phyloP scores from a whole-genome alignment of 2,888 invertebrate species.

The Apamea crenata region DNA sequence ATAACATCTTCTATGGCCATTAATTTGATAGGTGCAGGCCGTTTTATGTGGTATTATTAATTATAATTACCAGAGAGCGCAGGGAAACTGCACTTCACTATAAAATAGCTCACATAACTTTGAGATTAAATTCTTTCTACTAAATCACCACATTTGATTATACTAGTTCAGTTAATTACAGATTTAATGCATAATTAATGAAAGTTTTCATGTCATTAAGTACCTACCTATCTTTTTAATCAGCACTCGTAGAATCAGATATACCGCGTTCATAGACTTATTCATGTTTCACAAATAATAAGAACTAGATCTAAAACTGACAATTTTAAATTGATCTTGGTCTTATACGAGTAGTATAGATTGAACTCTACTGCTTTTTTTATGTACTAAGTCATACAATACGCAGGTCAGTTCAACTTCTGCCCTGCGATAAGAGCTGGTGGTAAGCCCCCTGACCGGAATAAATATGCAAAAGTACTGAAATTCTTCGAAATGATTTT shows the following conservation, averaged over 20 bases:
- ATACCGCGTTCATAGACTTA: no score
- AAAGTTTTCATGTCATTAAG: slow-evolving; percentile 25
- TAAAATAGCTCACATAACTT: not conserved
- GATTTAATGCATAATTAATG: slow-evolving; percentile 1
- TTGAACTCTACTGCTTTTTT: no score
- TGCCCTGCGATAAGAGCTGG: no score
- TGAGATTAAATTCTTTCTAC: slow-evolving; percentile 9
- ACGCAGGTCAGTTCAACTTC: no score
- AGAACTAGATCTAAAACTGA: not conserved
- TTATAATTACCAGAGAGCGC: not conserved
- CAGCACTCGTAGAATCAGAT: not conserved
- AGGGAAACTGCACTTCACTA: slow-evolving; percentile 3
- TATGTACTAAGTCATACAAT: no score
- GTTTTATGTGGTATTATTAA: slow-evolving; percentile 6
- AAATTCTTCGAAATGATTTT: not conserved
- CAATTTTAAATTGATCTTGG: not conserved
- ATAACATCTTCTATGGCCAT: not conserved
- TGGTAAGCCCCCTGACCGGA: no score
- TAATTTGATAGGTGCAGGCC: not conserved
- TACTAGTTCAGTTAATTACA: slow-evolving; percentile 25
- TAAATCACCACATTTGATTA: slow-evolving; percentile 21
- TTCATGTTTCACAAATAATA: not conserved
- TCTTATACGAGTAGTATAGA: not conserved
- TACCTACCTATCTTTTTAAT: not conserved
- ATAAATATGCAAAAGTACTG: not conserved